Conservation (phyloP, 2,113 vertebrate species). For the Ailuropoda melanoleuca region DNA sequence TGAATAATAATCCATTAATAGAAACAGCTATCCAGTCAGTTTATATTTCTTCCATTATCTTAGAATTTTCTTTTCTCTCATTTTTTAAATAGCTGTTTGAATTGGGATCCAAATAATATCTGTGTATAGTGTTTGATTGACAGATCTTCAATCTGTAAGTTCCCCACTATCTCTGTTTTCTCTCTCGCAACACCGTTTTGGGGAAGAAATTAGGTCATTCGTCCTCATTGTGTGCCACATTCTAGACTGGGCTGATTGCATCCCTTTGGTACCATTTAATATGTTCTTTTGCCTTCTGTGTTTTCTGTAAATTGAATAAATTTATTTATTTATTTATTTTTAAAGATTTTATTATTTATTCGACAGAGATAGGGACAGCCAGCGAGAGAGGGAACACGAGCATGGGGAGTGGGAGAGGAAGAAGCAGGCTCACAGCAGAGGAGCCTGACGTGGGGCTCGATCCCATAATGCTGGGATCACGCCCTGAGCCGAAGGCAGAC, state of each 20-base stretch:
- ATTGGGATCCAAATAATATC: background rate
- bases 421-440: too few species aligned
- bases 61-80: background rate
- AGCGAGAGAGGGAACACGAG: too few species aligned
- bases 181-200: background rate
- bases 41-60: background rate
- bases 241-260: background rate
- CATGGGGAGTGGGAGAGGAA: too few species aligned
- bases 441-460: too few species aligned
- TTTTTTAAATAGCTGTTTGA: background rate
- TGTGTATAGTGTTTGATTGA: background rate
- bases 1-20: background rate
- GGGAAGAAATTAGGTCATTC: background rate
- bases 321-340: too few species aligned
- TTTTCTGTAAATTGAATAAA: conserved; percentile 23
- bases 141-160: background rate
- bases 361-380: too few species aligned
- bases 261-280: background rate
- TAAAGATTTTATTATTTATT: too few species aligned
- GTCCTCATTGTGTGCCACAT: background rate
- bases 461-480: too few species aligned
- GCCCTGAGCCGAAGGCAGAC: too few species aligned
- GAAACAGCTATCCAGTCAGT: background rate
- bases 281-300: background rate
- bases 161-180: background rate